Base-by-base conservation (phyloP, 2,797 vertebrate genomes). In the Chaunax sp. region DNA sequence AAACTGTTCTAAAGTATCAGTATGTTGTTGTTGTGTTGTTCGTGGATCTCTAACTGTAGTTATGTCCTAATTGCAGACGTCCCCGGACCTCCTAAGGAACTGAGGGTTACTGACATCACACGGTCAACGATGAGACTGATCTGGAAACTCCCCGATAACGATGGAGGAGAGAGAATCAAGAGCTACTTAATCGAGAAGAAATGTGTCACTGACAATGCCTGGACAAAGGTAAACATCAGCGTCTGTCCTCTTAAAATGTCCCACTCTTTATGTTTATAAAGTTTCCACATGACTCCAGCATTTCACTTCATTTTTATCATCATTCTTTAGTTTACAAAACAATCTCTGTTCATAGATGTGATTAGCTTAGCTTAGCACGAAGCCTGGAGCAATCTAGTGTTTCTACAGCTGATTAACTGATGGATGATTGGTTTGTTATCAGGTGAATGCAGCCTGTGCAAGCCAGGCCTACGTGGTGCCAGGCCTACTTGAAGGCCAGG, bases 161-260 rank as follows among this genome's bases (percentile, higher is more conserved):
- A 99, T 52, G 98, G 98, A 90, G 98, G 98, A 88, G 98, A 99
- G 54, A 95, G 98, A 89, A 99, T 99, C 85, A 98, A 96, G 89
- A 97, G 96, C 83, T 99, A 99, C 82, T 96, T 96, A 44, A 94
- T 99, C 26, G 98, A 99, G 89, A 99, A 99, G 91, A 99, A 93
- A 78, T 94, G 93, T 41, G 78, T 96, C 50, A 95, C 93, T 76
- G 97, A 96, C 82, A 98, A 97, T 67, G 97, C 98, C 65, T 99
- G 98, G 98, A 96, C 96, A 4, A 95, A 92, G 89, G 92, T 91
- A 52, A 73, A 25, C 3, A 4, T 9, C 10, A 1, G 20, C 20
- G 13, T 23, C 18, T 5, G 23, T 50, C 9, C 4, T 30, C 28
- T 30, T n/a, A n/a, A n/a, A n/a, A n/a, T n/a, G n/a, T n/a, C n/a